Evolutionary conservation across 2,888 invertebrate species (phyloP), one percentile per base, ranked within the genome.

Genomic region (Pyralis farinalis): DNA sequence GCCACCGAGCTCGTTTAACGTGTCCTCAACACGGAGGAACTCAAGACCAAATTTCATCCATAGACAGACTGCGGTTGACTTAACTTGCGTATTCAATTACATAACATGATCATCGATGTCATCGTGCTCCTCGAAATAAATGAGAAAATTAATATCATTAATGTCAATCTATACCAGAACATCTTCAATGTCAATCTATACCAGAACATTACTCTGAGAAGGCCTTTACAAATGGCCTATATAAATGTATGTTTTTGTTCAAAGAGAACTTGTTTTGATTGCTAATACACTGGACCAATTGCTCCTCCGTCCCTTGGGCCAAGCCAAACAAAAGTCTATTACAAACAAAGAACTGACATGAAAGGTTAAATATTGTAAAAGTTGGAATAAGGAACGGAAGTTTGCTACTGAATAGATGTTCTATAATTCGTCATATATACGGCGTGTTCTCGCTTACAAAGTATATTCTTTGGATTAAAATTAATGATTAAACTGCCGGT

Each of bases 311-410:
- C 54, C 50, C 55, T 27, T 20, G 51, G 46, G 63, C 40, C 44
- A 49, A 55, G 35, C 51, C 57, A 63, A 71, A 67, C 63, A 63
- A 66, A 69, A 63, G 63, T 58, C 55, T 59, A 61, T 62, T 63
- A 59, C 56, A 46, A 57, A 56, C 58, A 60, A 60, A 55, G 53
- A 68, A 65, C 63, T 58, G 59, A 62, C 62, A 60, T 60, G 55
- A 63, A 61, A 65, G 64, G 68, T 76, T 75, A 71, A 74, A 75
- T 76, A 76, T 73, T 70, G 64, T 69, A 58, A 58, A 73, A 77
- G 66, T 77, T 75, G 64, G 60, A 62, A 68, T 59, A 60, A 60
- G 55, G 55, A 53, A 58, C 55, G 52, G 55, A 63, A 54, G 49
- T 52, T 56, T 40, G 37, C 45, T 42, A 33, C 53, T 45, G 49